Base-by-base conservation (phyloP, 2,888 invertebrate species). In the Heteromurus nitidus region DNA sequence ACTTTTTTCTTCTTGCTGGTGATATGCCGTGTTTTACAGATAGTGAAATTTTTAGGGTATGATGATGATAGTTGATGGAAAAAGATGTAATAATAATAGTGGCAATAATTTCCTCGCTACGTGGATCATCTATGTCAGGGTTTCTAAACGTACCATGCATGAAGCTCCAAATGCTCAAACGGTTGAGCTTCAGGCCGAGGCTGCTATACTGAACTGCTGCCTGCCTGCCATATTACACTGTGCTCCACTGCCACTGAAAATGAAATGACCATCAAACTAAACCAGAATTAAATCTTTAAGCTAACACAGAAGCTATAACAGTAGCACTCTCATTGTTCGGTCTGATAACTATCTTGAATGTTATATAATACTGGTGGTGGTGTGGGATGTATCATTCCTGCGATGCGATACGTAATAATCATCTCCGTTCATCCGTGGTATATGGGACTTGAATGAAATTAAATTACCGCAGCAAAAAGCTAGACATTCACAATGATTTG, bases 101-200 rank as follows among this genome's bases (percentile, higher is more conserved):
- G 55, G 80, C 31, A 81, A 58, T 75, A 81, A 81, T 81, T 81
- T 81, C 69, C 70, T 81, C 81, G 81, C 81, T 36, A 81, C 81
- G 81, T 75, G 74, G 81, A 81, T 81, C 81, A 81, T 75, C 75
- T 81, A 53, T 81, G 81, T 81, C 81, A 81, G 81, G 81, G 81
- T 81, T 81, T 55, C 69, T 74, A 53, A 67, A 44, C 42, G 47
- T n/a, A 62, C 60, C 28, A 69, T 42, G 62, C 80, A 81, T 81
- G 81, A 81, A 81, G 81, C 74, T 75, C 81, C 81, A 81, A 81
- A 80, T 81, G 81, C 75, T 74, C 81, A 81, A 70, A 75, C 70
- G 75, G 81, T 69, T 75, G 69, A 81, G 79, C 58, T 60, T 68
- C 68, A 80, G 74, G 81, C 74, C 74, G 75, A 81, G 74, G 74